Evolutionary conservation across 2,113 vertebrate species (phyloP).

Genomic region (Sinocyclocheilus grahami): DNA sequence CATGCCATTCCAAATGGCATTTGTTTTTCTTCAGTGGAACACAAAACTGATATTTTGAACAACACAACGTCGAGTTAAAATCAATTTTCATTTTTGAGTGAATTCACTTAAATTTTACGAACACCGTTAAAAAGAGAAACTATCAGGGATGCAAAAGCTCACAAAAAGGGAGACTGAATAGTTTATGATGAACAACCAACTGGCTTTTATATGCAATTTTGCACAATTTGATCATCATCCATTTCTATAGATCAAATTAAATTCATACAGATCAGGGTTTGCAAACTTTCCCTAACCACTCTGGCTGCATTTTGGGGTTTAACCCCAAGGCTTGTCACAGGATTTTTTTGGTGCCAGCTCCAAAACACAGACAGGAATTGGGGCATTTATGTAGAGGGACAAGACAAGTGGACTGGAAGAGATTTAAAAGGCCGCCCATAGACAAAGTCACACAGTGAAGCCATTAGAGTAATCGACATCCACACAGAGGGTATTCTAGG

Average conservation of each 20-base stretch:
- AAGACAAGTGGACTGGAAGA: constrained; percentile 46
- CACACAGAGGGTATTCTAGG: constrained; percentile 38
- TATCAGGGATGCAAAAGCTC: neutral
- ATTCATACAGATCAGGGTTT: neutral
- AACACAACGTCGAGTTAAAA: neutral
- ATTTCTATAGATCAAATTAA: neutral
- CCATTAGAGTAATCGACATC: constrained; percentile 9
- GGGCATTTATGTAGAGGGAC: constrained; percentile 26
- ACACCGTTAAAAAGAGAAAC: neutral
- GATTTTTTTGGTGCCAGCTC: neutral
- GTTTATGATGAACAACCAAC: neutral
- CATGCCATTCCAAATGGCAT: neutral
- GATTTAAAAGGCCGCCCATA: constrained; percentile 28
- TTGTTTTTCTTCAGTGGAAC: neutral
- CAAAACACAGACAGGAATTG: constrained; percentile 28
- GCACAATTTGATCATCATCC: neutral
- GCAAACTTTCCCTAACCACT: constrained; percentile 6
- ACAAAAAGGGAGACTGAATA: neutral
- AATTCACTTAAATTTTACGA: neutral
- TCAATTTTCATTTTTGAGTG: neutral
- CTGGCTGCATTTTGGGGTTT: constrained; percentile 5
- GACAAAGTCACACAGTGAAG: constrained; percentile 32
- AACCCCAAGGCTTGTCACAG: constrained; percentile 11
- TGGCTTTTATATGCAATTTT: neutral
- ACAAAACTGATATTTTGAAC: neutral